Evolutionary conservation across 1,140 invertebrate species (phyloP).

Genomic region (Diplogasteroides magnus): DNA sequence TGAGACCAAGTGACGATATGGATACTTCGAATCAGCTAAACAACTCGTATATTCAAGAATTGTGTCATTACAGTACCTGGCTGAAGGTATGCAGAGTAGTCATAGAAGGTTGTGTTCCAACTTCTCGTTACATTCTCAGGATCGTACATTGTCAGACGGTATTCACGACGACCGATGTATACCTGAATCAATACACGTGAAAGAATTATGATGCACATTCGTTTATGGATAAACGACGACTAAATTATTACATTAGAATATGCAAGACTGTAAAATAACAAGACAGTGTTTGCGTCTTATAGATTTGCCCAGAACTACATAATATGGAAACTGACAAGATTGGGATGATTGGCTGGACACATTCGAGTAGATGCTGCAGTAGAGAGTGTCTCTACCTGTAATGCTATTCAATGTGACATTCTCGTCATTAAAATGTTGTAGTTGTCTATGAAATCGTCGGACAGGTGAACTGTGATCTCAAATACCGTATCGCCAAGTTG

Average conservation of each 20-base stretch:
- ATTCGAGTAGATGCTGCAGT: conserved; percentile 65
- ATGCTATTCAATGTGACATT: too few relatives aligned
- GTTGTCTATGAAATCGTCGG: too few relatives aligned
- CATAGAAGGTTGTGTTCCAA: conserved; percentile 87
- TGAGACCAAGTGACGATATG: conserved; percentile 66
- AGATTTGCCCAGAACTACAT: too few relatives aligned
- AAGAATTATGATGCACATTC: background rate
- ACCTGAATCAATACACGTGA: background rate
- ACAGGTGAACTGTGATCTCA: too few relatives aligned
- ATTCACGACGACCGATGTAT: conserved; percentile 82
- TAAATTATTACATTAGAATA: too few relatives aligned
- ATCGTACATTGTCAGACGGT: conserved; percentile 89
- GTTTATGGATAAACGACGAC: too few relatives aligned
- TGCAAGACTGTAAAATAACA: too few relatives aligned
- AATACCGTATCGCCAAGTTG: too few relatives aligned
- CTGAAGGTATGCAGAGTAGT: conserved; percentile 61
- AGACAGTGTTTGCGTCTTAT: too few relatives aligned
- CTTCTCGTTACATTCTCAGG: conserved; percentile 72
- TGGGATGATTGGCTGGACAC: conserved; percentile 58
- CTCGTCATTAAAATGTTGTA: too few relatives aligned
- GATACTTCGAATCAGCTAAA: conserved; percentile 1
- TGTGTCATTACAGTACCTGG: conserved; percentile 60
- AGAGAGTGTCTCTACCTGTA: conserved; percentile 53
- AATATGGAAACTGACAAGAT: too few relatives aligned
- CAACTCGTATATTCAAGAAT: conserved; percentile 18